phyloP scores from a whole-genome alignment of 2,888 invertebrate species.

The Homarus gammarus region DNA sequence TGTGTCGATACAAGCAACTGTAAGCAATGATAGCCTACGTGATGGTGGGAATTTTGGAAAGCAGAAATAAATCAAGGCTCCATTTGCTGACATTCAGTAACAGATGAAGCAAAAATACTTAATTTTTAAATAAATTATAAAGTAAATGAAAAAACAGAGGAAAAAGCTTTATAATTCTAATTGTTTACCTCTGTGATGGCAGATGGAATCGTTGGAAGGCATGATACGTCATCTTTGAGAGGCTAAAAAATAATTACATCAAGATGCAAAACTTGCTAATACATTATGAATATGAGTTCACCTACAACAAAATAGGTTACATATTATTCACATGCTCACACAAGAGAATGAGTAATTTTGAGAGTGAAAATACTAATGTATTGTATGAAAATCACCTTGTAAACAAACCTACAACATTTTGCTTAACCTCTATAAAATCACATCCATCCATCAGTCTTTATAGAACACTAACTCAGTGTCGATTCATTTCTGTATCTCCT shows the following conservation, averaged over 20 bases:
- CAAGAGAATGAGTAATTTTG: too few relatives aligned
- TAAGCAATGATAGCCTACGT: neutral
- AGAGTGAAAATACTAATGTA: too few relatives aligned
- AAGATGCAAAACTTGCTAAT: conserved; percentile 7
- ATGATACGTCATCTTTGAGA: conserved; percentile 56
- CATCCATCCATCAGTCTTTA: too few relatives aligned
- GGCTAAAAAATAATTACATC: conserved; percentile 34
- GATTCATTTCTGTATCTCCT: too few relatives aligned
- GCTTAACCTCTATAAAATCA: too few relatives aligned
- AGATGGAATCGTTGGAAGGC: conserved; percentile 47
- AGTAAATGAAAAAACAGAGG: conserved; percentile 3
- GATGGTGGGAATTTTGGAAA: neutral
- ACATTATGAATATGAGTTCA: neutral
- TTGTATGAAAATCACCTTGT: too few relatives aligned
- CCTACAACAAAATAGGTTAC: neutral
- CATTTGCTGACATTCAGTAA: neutral
- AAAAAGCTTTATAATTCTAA: neutral
- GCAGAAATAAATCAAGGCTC: neutral
- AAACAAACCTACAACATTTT: too few relatives aligned
- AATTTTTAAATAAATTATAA: neutral
- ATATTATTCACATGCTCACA: neutral
- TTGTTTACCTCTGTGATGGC: conserved; percentile 54
- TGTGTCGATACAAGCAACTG: neutral
- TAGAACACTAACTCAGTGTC: too few relatives aligned
- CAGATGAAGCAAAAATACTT: neutral